A percentile compares a stretch with the other conserved stretches of the same genome.
Evolutionary conservation across 2,888 invertebrate genomes (phyloP).

Genomic region (Agonopterix heracliana): DNA sequence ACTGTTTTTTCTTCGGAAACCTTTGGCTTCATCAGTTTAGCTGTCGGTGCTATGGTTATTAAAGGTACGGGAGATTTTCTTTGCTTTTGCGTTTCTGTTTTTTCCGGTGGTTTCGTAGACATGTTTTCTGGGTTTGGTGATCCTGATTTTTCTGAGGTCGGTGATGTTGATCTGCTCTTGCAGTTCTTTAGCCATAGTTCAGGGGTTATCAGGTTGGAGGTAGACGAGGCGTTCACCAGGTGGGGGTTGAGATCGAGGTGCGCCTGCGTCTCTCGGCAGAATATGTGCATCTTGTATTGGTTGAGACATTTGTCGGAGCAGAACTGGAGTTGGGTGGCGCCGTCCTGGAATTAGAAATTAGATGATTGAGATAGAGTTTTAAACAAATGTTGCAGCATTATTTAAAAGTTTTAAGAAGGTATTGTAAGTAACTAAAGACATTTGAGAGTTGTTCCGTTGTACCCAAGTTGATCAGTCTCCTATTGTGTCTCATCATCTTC

Average conservation of each 20-base stretch:
- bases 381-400: too few species aligned
- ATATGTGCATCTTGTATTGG: slow-evolving; percentile 98
- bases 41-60: slow-evolving; percentile 80
- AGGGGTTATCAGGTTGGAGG: slow-evolving; percentile 86
- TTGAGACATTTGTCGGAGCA: slow-evolving; percentile 95
- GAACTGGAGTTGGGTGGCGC: slow-evolving; percentile 93
- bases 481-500: too few species aligned
- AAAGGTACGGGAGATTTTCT: slow-evolving; percentile 76
- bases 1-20: slow-evolving; percentile 48
- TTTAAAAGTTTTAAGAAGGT: too few species aligned
- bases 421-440: too few species aligned
- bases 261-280: slow-evolving; percentile 94
- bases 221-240: slow-evolving; percentile 69
- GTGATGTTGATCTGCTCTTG: slow-evolving; percentile 78
- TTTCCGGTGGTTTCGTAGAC: slow-evolving; percentile 35
- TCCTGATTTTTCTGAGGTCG: slow-evolving; percentile 72
- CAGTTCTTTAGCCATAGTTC: slow-evolving; percentile 93
- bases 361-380: not conserved
- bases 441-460: too few species aligned
- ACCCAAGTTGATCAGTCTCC: too few species aligned
- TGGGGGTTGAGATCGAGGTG: slow-evolving; percentile 91
- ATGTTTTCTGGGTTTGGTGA: slow-evolving; percentile 68
- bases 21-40: slow-evolving; percentile 78
- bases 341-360: slow-evolving; percentile 78
- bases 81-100: slow-evolving; percentile 38